Conservation (phyloP, 2,113 vertebrate genomes). For the Paedocypris sp. region DNA sequence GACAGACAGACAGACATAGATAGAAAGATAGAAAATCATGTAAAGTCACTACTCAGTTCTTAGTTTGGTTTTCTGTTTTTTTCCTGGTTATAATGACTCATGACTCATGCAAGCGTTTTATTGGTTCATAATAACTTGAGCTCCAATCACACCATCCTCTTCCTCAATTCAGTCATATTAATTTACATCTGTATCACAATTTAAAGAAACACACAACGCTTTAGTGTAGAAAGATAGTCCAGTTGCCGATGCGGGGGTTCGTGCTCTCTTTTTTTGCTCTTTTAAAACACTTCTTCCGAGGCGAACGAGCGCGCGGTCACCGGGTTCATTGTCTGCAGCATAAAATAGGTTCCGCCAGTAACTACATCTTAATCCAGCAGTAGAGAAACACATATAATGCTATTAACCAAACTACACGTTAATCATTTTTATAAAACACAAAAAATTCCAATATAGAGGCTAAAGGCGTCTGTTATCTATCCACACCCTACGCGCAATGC, state of each 20-base stretch:
- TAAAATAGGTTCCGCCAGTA: neutral
- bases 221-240: neutral
- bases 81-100: conserved; percentile 1
- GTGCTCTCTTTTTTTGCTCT: neutral
- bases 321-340: conserved; percentile 23
- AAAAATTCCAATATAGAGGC: conserved; percentile 23
- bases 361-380: neutral
- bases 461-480: conserved; percentile 45
- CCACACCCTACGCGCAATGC: conserved; percentile 62
- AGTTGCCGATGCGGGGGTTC: neutral
- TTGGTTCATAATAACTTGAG: neutral
- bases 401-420: neutral
- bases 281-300: neutral
- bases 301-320: neutral
- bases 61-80: neutral
- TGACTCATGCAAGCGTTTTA: conserved; percentile 13
- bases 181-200: neutral
- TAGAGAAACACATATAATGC: neutral
- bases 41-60: neutral
- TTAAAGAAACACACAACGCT: neutral
- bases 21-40: too few relatives aligned
- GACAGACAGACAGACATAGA: too few relatives aligned
- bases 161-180: neutral
- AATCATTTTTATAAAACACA: neutral
- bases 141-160: neutral